These are phyloP conservation scores for Melipona beecheii DNA, from an alignment of 2,888 invertebrate species.

Conservation along the genomic window DNA sequence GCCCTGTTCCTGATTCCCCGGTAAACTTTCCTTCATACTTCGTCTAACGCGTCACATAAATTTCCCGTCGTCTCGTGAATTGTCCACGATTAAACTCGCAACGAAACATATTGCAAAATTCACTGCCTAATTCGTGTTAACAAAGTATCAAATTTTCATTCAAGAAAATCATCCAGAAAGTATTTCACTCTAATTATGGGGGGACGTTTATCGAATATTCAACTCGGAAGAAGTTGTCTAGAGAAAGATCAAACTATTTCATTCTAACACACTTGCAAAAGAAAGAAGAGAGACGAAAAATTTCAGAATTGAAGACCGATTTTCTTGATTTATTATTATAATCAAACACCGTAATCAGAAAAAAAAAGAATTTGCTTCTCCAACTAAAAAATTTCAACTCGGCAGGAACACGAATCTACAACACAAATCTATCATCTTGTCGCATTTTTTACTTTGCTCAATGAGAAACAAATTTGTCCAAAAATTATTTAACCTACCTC, in stretches of 20 bases:
- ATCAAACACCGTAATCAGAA: no score
- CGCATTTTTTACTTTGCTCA: no score
- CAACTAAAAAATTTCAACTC: no score
- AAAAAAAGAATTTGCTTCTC: no score
- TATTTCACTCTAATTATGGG: background rate
- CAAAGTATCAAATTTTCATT: background rate
- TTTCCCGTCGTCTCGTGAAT: slow-evolving; percentile 11
- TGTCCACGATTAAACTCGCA: background rate
- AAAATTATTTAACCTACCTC: no score
- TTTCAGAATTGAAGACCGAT: background rate
- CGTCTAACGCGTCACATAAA: slow-evolving; percentile 12
- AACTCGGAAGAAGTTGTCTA: background rate
- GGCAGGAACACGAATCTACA: no score
- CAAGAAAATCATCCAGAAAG: no score
- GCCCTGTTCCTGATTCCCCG: slow-evolving; percentile 31
- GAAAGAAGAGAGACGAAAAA: background rate
- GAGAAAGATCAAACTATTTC: background rate
- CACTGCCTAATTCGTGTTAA: background rate
- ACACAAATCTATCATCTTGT: no score
- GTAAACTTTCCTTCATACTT: slow-evolving; percentile 32
- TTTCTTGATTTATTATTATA: no score
- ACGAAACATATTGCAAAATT: background rate
- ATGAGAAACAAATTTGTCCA: no score
- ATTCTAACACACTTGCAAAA: background rate
- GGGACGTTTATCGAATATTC: background rate